Base-by-base conservation (phyloP, 2,113 vertebrate genomes). In the Amphiprion ocellaris region DNA sequence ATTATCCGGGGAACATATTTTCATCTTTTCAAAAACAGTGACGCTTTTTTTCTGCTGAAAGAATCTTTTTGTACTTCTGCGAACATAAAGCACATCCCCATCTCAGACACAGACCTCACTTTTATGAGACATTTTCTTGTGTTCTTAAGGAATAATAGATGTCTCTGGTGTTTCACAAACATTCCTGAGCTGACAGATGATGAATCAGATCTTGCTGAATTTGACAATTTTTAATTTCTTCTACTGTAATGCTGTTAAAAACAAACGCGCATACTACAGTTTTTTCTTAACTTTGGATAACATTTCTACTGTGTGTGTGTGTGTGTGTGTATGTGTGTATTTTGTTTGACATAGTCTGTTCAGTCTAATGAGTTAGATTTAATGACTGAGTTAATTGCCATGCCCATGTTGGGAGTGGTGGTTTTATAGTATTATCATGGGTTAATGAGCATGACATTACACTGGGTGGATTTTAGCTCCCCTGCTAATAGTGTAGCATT, bases 361-460 rank as follows among this genome's bases (percentile, higher is more conserved):
- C 58, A 37, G 37, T 80, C 33, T 56, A 81, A 82, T 79, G 74
- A 81, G 41, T 82, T 74, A 4, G 44, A 81, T 54, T 56, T 88
- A 87, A 87, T 79, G 79, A 83, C 65, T 63, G 67, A 77, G 46
- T 84, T 84, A 78, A 84, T 91, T 82, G 26, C 77, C 56, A 65
- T 58, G 41, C 53, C 39, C 28, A 63, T 77, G 71, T 78, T 78
- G 71, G 55, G 69, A 83, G 56, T 85, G 68, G 50, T 77, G 67
- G 41, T 85, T 89, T 85, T 83, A 83, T 72, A 50, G 59, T 69
- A 81, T 85, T 81, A 76, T 74, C 83, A 84, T 61, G 81, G 79
- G 74, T 83, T 86, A 84, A 86, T 86, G 75, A 91, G 83, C 73
- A 70, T 81, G 74, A 65, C 66, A 84, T 82, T 58, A 59, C 74